phyloP scores from a whole-genome alignment of 2,888 invertebrate genomes.

The Polydrusus cervinus region DNA sequence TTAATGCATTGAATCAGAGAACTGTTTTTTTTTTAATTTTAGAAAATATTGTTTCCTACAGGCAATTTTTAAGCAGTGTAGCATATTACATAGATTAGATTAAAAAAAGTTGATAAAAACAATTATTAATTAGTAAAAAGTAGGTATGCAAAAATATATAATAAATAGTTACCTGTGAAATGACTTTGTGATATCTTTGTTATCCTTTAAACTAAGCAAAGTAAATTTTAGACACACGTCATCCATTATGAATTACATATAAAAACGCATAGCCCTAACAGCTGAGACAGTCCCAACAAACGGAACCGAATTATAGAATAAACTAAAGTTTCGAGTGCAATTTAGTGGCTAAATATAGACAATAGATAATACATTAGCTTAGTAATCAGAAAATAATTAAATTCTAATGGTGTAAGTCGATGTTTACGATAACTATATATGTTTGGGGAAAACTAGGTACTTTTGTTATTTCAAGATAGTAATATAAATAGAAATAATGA shows the following conservation, averaged over 20 bases:
- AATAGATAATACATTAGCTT: background rate
- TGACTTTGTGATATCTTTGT: background rate
- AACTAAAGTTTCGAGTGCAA: background rate
- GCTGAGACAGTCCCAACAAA: too few species aligned
- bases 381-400: background rate
- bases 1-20: too few species aligned
- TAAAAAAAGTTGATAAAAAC: too few species aligned
- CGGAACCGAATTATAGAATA: too few species aligned
- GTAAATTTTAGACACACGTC: background rate
- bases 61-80: too few species aligned
- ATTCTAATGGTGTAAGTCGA: background rate
- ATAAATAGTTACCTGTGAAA: constrained; percentile 3
- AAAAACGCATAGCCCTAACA: too few species aligned
- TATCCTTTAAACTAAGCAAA: background rate
- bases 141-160: background rate
- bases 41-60: too few species aligned
- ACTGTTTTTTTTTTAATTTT: too few species aligned
- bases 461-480: too few species aligned
- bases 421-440: background rate
- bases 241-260: background rate
- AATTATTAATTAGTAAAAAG: too few species aligned
- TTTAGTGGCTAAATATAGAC: background rate
- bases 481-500: too few species aligned
- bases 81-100: too few species aligned
- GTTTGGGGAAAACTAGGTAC: background rate